Evolutionary conservation across 30 jellyfish, hydroid and myxozoan genomes (phyloP).

Genomic region (Aurelia coerulea): DNA sequence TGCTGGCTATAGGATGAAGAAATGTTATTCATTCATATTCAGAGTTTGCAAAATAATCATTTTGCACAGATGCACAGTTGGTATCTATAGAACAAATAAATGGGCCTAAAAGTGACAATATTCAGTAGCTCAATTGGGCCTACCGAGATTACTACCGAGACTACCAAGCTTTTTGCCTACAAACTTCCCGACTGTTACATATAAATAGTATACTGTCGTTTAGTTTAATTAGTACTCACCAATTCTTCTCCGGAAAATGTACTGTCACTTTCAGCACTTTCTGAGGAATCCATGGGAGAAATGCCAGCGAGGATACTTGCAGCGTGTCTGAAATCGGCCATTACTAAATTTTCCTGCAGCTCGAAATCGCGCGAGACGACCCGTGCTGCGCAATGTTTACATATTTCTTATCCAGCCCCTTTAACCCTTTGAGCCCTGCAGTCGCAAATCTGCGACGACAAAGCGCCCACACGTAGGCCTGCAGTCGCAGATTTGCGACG

Average conservation of each 20-base stretch:
- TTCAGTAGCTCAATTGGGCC: too few relatives aligned
- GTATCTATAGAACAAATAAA: too few relatives aligned
- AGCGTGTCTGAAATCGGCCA: constrained; percentile 16
- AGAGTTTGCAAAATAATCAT: too few relatives aligned
- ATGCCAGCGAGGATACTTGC: not conserved
- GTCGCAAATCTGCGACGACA: too few relatives aligned
- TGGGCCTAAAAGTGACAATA: too few relatives aligned
- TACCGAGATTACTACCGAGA: too few relatives aligned
- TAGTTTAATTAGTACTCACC: constrained; percentile 12
- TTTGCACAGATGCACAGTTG: too few relatives aligned
- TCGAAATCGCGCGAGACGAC: constrained; percentile 24
- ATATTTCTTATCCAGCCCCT: constrained; percentile 18
- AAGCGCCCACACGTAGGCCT: too few relatives aligned
- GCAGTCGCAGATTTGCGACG: too few relatives aligned
- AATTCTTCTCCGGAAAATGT: constrained; percentile 9
- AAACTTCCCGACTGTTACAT: not conserved
- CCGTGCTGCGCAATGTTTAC: constrained; percentile 29
- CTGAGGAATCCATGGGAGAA: constrained; percentile 2
- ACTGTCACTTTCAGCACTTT: constrained; percentile 4
- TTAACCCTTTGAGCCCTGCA: too few relatives aligned
- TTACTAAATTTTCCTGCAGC: constrained; percentile 11
- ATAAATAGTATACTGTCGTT: not conserved
- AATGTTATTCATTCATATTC: too few relatives aligned
- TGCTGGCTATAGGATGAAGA: too few relatives aligned
- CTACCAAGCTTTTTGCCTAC: not conserved